phyloP scores from a whole-genome alignment of 1,140 invertebrate species.

The Heliconius himera region DNA sequence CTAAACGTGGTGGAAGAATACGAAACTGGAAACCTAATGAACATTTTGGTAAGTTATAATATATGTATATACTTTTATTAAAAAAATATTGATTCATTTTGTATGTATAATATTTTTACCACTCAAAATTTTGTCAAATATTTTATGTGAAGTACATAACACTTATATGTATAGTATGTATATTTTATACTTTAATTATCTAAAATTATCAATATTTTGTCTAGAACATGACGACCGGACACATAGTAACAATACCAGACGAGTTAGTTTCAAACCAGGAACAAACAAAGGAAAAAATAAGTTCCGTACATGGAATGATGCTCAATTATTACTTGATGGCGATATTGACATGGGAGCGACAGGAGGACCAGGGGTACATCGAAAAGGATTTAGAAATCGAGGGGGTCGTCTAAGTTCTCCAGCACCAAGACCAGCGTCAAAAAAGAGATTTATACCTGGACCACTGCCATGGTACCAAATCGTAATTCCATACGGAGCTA shows the following conservation, averaged over 20 bases:
- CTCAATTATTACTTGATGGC: constrained; percentile 79
- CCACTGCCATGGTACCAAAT: constrained; percentile 84
- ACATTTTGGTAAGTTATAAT: constrained; percentile 60
- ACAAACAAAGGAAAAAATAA: constrained; percentile 75
- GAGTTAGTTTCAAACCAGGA: constrained; percentile 82
- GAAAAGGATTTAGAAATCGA: constrained; percentile 62
- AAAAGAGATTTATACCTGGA: constrained; percentile 76
- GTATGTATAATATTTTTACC: too few species aligned
- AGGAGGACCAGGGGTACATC: constrained; percentile 50
- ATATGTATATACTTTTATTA: background rate
- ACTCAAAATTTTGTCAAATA: too few species aligned
- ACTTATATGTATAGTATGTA: background rate
- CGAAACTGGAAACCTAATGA: constrained; percentile 67
- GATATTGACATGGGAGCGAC: constrained; percentile 82
- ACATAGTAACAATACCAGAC: constrained; percentile 58
- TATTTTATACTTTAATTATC: background rate
- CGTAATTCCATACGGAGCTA: constrained; percentile 86
- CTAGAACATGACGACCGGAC: constrained; percentile 78
- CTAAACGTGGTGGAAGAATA: constrained; percentile 71
- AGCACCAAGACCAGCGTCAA: constrained; percentile 59
- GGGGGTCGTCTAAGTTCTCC: constrained; percentile 76
- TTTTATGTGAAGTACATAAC: too few species aligned
- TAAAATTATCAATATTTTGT: constrained; percentile 22
- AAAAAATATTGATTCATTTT: background rate
- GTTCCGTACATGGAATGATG: constrained; percentile 70